phyloP scores from a whole-genome alignment of 1,140 invertebrate genomes.

The Bombyx mandarina region DNA sequence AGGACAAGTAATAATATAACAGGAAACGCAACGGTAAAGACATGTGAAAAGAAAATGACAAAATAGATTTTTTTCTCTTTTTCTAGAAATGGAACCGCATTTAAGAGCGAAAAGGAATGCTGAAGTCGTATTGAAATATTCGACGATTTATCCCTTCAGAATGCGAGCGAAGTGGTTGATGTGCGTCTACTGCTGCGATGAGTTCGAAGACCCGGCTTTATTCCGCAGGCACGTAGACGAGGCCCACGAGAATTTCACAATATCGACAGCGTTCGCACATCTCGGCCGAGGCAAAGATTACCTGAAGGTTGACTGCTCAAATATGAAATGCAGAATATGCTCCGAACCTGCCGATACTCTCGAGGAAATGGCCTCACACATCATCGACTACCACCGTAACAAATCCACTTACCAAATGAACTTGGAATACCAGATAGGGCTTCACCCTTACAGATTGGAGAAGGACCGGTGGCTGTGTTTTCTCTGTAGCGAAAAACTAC shows the following conservation, averaged over 20 bases:
- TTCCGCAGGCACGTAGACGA: constrained; percentile 22
- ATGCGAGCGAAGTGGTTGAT: constrained; percentile 36
- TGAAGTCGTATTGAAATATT: constrained; percentile 49
- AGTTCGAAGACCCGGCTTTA: constrained; percentile 18
- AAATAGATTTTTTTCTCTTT: constrained; percentile 17
- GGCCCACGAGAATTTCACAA: constrained; percentile 16
- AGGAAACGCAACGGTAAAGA: too few species aligned
- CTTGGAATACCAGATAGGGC: constrained; percentile 26
- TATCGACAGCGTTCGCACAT: constrained; percentile 25
- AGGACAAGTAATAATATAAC: too few species aligned
- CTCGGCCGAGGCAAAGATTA: constrained; percentile 16
- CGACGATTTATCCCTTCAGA: constrained; percentile 54
- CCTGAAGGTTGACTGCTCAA: constrained; percentile 23
- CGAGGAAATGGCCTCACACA: constrained; percentile 18
- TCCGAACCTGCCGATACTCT: constrained; percentile 13
- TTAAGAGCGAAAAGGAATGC: constrained; percentile 47
- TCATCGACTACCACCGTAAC: constrained; percentile 14
- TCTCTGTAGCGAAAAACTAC: constrained; percentile 39
- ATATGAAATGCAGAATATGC: constrained; percentile 24
- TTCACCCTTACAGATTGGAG: constrained; percentile 43
- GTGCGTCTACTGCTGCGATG: constrained; percentile 57
- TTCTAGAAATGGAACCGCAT: constrained; percentile 20
- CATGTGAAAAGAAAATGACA: too few species aligned
- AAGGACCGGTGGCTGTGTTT: constrained; percentile 41
- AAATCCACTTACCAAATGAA: constrained; percentile 26